phyloP scores from a whole-genome alignment of 2,797 vertebrate genomes.

The Anomalospiza imberbis region DNA sequence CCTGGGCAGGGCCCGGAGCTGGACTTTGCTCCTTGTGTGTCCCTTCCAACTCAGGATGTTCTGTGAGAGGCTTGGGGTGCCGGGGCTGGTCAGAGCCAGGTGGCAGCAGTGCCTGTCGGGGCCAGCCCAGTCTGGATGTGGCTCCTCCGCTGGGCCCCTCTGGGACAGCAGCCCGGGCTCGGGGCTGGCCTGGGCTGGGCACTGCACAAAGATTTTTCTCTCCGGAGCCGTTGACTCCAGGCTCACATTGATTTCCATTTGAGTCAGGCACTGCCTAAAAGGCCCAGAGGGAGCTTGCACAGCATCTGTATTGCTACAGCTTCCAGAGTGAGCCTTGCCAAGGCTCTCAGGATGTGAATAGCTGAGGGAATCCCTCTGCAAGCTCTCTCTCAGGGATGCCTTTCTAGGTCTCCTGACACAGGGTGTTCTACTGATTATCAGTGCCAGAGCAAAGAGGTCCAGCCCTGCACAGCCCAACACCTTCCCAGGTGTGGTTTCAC shows the following conservation, averaged over 20 bases:
- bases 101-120: neutral
- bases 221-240: neutral
- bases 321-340: slow-evolving; percentile 6
- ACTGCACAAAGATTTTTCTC: neutral
- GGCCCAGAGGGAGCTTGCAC: slow-evolving; percentile 36
- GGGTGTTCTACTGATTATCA: neutral
- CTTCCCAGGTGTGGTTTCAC: neutral
- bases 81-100: neutral
- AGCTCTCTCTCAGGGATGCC: neutral
- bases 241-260: slow-evolving; percentile 35
- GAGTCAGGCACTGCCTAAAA: slow-evolving; percentile 34
- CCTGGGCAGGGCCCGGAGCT: neutral
- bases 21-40: neutral
- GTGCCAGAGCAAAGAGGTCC: neutral
- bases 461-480: neutral
- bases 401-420: neutral
- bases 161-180: accelerated
- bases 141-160: neutral
- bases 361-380: slow-evolving; percentile 32
- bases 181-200: neutral
- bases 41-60: accelerated
- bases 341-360: neutral
- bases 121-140: neutral
- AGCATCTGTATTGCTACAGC: slow-evolving; percentile 17
- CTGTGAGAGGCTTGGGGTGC: neutral